Conservation (phyloP, 2,113 vertebrate species). For the Meleagris gallopavo region DNA sequence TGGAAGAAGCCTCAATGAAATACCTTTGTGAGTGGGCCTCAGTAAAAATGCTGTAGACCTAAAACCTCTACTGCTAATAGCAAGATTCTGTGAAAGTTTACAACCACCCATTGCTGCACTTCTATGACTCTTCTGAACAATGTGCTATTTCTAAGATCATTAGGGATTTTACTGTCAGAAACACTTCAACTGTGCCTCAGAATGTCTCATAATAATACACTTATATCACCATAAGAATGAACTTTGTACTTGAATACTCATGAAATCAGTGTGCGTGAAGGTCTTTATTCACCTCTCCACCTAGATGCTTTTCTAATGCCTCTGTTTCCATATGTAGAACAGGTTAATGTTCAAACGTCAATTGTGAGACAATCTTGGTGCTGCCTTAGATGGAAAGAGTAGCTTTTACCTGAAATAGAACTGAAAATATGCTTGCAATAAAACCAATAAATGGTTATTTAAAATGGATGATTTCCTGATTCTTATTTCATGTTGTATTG, state of each 20-base stretch:
- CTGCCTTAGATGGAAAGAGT: neutral
- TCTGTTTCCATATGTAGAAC: neutral
- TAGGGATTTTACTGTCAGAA: neutral
- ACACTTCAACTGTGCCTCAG: neutral
- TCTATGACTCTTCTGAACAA: neutral
- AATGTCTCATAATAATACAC: neutral
- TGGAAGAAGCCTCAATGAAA: neutral
- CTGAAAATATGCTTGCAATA: neutral
- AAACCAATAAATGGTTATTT: neutral
- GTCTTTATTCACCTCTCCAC: neutral
- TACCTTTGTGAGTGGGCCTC: neutral
- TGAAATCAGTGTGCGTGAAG: neutral
- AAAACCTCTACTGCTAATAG: neutral
- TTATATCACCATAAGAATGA: neutral
- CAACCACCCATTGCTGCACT: neutral
- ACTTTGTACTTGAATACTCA: neutral
- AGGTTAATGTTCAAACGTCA: neutral
- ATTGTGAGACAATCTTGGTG: neutral
- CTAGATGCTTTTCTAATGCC: neutral
- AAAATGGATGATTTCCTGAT: neutral
- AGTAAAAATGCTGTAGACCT: neutral
- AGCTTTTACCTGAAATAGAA: neutral
- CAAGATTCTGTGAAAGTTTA: neutral
- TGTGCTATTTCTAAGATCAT: neutral
- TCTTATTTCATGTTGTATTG: neutral